Conservation (phyloP, 2,797 vertebrate genomes). For the Myotis daubentonii region DNA sequence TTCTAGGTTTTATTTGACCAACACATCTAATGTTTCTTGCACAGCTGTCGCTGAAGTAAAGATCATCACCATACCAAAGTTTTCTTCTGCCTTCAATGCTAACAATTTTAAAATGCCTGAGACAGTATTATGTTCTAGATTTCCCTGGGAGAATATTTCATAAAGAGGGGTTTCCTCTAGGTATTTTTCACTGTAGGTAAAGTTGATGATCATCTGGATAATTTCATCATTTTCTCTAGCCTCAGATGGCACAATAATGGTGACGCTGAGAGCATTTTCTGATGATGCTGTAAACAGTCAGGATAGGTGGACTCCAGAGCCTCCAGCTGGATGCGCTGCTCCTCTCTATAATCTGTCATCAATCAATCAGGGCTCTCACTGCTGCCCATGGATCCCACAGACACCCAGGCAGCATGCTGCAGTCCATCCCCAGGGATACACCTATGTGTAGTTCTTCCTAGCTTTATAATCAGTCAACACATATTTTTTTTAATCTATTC, state of each 20-base stretch:
- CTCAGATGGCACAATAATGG: background rate
- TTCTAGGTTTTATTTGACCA: background rate
- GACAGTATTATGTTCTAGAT: background rate
- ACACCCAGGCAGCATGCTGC: background rate
- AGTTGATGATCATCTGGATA: background rate
- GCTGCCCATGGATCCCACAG: constrained; percentile 76
- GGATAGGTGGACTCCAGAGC: constrained; percentile 96
- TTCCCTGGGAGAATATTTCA: background rate
- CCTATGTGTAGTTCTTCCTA: background rate
- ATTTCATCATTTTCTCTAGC: background rate
- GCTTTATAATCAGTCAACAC: background rate
- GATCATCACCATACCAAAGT: background rate
- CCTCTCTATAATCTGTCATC: constrained; percentile 95
- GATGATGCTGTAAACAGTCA: constrained; percentile 91
- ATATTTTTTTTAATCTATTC: background rate
- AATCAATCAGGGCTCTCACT: constrained; percentile 59
- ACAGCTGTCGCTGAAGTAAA: background rate
- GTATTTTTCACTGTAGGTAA: background rate
- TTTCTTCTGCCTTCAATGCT: background rate
- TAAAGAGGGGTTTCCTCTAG: background rate
- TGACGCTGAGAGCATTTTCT: background rate
- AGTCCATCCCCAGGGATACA: background rate
- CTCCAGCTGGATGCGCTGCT: constrained; percentile 94
- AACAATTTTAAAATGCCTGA: background rate
- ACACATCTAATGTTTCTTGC: background rate